phyloP scores from a whole-genome alignment of 2,888 invertebrate genomes.

The Ophioninae sp. region DNA sequence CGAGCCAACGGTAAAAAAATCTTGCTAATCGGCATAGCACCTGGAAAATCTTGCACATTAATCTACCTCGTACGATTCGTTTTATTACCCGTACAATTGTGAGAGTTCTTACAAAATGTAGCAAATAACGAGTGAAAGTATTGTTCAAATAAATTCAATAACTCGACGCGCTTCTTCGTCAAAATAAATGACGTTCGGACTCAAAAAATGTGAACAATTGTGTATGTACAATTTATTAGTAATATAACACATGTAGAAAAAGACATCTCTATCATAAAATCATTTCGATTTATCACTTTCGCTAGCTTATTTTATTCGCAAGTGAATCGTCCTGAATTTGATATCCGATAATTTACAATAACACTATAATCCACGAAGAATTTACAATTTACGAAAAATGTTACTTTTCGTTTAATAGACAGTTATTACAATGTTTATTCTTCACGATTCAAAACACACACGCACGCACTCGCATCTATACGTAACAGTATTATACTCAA shows the following conservation, averaged over 20 bases:
- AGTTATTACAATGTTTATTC: constrained; percentile 48
- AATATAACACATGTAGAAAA: constrained; percentile 1
- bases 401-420: constrained; percentile 26
- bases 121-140: neutral
- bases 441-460: constrained; percentile 29
- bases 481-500: constrained; percentile 50
- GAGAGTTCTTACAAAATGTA: neutral
- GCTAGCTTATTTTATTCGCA: neutral
- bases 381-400: neutral
- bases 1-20: neutral
- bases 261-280: neutral
- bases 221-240: neutral
- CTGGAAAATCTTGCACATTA: neutral
- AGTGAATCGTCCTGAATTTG: neutral
- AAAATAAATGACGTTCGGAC: neutral
- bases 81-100: neutral
- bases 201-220: neutral
- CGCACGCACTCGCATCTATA: constrained; percentile 5
- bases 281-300: neutral
- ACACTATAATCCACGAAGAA: constrained; percentile 13
- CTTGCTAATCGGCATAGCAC: neutral
- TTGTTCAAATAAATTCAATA: neutral
- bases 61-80: neutral
- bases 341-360: constrained; percentile 6
- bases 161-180: neutral